Base-by-base conservation (phyloP, 2,113 vertebrate genomes). In the Crotalus helleri region DNA sequence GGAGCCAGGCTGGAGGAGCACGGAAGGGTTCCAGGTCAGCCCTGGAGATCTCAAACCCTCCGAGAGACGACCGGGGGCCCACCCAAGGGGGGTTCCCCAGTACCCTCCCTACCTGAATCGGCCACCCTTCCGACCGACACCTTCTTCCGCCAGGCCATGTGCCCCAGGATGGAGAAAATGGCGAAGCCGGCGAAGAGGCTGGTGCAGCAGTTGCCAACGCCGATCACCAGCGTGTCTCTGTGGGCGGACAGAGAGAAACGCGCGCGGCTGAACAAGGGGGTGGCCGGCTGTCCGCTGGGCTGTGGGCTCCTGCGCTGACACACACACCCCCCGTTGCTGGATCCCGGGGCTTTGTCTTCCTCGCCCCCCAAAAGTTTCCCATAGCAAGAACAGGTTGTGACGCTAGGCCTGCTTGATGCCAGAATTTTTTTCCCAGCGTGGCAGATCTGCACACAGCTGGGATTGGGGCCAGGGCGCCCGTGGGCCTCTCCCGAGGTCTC, bases 81-180 rank as follows among this genome's bases (percentile, higher is more conserved):
- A 17, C 26, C 0, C 0, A 33, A 4, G 1, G 0, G 0, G 53
- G 0, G 10, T 4, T 0, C 0, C 24, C 1, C 10, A 3, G 0
- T 29, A 24, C 24, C 21, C 29, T 49, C 86, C 91, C 0, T 1
- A 94, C 95, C 95, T 11, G 92, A 74, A 10, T 98, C 98, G 0
- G 98, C 98, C 93, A 99, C 98, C 2, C 98, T 98, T 0, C 98
- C 98, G 59, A 99, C 98, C 0, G 98, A 98, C 93, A 99, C 96
- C 94, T 98, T 97, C 92, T 97, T 98, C 87, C 4, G 87, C 87
- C 90, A 74, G 1, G 99, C 99, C 99, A 99, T 98, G 97, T 99
- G 99, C 94, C 99, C 99, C 93, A 99, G 97, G 95, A 99, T 98
- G 88, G 98, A 99, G 97, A 99, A 99, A 93, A 98, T 99, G 96